Percentiles rank a stretch among this genome's conserved stretches.
Conservation (phyloP, 2,888 invertebrate species). For the Ashinkailepas kermadecensis region DNA sequence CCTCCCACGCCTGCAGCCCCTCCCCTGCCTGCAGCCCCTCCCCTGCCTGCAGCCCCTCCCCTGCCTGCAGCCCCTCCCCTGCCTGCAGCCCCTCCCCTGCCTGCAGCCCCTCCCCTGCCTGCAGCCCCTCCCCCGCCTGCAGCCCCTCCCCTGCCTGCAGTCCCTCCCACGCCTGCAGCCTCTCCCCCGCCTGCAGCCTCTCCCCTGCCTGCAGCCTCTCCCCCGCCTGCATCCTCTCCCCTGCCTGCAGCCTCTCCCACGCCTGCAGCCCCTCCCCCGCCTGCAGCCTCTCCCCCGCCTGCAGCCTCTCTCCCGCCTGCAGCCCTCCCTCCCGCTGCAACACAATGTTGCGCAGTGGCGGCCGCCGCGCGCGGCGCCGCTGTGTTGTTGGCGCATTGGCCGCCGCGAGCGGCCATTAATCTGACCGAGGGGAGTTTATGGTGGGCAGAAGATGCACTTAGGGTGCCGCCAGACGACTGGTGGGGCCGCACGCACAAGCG, state of each 20-base stretch:
- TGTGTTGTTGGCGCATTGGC: too few relatives aligned
- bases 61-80: too few relatives aligned
- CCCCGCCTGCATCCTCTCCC: background rate
- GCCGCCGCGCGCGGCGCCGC: too few relatives aligned
- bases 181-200: background rate
- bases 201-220: background rate
- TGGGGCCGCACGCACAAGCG: too few relatives aligned
- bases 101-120: too few relatives aligned
- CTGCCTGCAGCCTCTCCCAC: background rate
- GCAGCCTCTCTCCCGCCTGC: slow-evolving; percentile 25
- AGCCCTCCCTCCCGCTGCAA: slow-evolving; percentile 28
- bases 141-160: too few relatives aligned
- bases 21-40: too few relatives aligned
- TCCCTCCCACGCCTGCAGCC: too few relatives aligned
- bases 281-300: background rate
- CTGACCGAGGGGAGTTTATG: slow-evolving; percentile 22
- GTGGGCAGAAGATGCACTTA: slow-evolving; percentile 27
- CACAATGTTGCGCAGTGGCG: background rate
- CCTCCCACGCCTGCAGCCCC: too few relatives aligned
- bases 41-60: too few relatives aligned
- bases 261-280: slow-evolving; percentile 8
- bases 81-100: too few relatives aligned
- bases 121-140: too few relatives aligned
- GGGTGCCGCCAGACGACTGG: background rate
- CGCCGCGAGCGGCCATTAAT: background rate